These are phyloP conservation scores for Yponomeuta sedellus DNA, from an alignment of 2,888 invertebrate genomes.

Conservation along the genomic window DNA sequence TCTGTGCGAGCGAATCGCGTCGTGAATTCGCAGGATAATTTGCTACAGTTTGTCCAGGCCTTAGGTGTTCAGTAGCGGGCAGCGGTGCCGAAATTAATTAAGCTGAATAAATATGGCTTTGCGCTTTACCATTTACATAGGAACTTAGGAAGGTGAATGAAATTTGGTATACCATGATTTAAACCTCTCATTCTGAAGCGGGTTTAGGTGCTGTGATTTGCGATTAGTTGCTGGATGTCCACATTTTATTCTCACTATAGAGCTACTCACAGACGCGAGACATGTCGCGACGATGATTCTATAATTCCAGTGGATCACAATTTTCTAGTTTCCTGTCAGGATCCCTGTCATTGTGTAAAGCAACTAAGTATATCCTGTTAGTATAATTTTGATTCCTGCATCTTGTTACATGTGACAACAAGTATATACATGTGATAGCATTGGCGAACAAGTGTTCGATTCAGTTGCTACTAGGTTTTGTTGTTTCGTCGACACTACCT, in stretches of 20 bases:
- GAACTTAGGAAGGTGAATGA: background rate
- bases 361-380: background rate
- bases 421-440: background rate
- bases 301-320: background rate
- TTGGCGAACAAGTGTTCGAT: conserved; percentile 5
- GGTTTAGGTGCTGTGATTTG: too few species aligned
- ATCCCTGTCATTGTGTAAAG: background rate
- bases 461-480: background rate
- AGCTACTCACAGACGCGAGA: too few species aligned
- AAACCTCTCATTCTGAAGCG: background rate
- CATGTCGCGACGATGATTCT: too few species aligned
- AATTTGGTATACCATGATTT: background rate
- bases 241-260: too few species aligned
- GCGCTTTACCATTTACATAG: conserved; percentile 3
- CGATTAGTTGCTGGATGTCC: too few species aligned
- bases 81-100: conserved; percentile 8
- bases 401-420: background rate
- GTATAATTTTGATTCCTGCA: background rate
- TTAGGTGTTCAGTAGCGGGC: background rate
- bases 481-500: background rate
- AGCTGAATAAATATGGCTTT: conserved; percentile 5
- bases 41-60: background rate
- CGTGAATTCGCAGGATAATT: background rate
- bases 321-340: background rate
- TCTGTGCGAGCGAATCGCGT: background rate